These are phyloP conservation scores for Laupala kohalensis DNA, from an alignment of 1,140 invertebrate genomes.

Conservation along the genomic window DNA sequence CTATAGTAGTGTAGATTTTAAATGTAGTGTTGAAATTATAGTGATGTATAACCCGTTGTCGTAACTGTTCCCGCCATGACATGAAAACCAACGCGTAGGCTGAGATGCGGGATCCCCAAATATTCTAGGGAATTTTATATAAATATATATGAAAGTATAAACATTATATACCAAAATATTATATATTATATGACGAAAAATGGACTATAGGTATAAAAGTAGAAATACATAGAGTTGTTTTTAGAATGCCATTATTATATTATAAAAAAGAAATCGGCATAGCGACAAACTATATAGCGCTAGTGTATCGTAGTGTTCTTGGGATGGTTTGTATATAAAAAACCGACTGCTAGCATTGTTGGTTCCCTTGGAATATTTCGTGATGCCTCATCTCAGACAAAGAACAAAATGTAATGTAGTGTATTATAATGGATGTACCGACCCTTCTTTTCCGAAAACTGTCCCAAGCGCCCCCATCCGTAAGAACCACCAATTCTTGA, in stretches of 20 bases:
- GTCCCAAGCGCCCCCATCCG: neutral
- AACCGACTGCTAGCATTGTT: constrained; percentile 1
- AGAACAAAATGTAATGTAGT: neutral
- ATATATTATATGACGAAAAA: constrained; percentile 6
- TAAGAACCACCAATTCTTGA: neutral
- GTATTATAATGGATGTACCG: neutral
- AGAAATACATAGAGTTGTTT: constrained; percentile 5
- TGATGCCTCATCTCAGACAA: neutral
- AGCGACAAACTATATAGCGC: neutral
- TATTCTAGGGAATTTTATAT: constrained; percentile 4
- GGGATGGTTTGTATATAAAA: constrained; percentile 4
- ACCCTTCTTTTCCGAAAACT: neutral
- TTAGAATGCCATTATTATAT: constrained; percentile 2
- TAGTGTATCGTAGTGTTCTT: neutral
- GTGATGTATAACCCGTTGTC: constrained; percentile 12
- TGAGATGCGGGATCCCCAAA: constrained; percentile 8
- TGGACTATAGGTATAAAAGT: neutral
- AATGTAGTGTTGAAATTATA: constrained; percentile 13
- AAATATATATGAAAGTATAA: neutral
- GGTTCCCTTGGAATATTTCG: neutral
- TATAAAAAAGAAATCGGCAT: constrained; percentile 1
- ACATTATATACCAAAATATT: neutral
- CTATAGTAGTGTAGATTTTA: constrained; percentile 13
- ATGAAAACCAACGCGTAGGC: neutral
- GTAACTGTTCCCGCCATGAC: constrained; percentile 10